Evolutionary conservation across 2,888 invertebrate species (phyloP), one percentile per base, ranked within the genome.

Genomic region (Cosmia trapezina): DNA sequence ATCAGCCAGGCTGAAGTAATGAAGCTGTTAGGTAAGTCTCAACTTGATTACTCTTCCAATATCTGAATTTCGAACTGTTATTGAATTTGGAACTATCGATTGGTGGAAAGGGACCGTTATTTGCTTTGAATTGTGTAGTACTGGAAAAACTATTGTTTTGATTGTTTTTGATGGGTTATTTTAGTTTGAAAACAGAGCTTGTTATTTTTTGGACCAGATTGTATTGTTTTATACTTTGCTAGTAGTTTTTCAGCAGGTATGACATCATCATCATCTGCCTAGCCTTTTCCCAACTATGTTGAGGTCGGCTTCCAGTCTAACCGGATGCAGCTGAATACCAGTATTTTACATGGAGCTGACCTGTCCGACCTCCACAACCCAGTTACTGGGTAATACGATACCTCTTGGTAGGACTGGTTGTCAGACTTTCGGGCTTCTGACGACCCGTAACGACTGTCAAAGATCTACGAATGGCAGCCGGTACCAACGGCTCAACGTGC

Each of bases 1-100:
- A 98, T 98, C 96, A 98, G 97, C 93, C 97, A 97, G 93, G 97
- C 97, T 83, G 98, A 98, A 96, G 98, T 98, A 91, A 97, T 97
- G 97, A 98, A 98, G 96, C 96, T 98, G 88, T 95, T 98, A 94
- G 98, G 98, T 98, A 95, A 97, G 97, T 94, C 75, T 73, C 70
- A 77, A 86, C 87, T 89, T 88, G 85, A 88, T 87, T 88, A 82
- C 81, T 82, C 80, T 84, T 87, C 74, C 70, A 83, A 81, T 81
- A 81, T 75, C 61, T 45, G 78, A 81, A 77, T 81, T 76, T 76
- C 45, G 43, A 51, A 71, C 66, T 61, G 79, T 69, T 83, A 84
- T 88, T 86, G 76, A 81, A 81, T 86, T 87, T 81, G 54, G 67
- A 84, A 83, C 82, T 86, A 88, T 87, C 60, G 79, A 82, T 81